Percentiles rank a stretch among this genome's conserved stretches.
Evolutionary conservation across 2,888 invertebrate genomes (phyloP).

Genomic region (Zygaena filipendulae): DNA sequence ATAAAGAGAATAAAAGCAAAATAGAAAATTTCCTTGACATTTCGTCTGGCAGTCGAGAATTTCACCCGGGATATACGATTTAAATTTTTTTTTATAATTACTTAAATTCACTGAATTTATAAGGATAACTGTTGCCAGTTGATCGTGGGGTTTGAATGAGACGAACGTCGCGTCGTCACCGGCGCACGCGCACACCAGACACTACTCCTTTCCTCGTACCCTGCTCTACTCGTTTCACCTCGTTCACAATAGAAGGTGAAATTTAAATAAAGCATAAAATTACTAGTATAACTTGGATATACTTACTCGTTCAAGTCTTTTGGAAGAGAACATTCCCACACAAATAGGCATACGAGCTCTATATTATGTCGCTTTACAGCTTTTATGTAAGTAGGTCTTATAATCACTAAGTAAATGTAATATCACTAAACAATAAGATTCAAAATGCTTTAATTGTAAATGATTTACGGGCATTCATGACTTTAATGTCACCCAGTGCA

Average conservation of each 20-base stretch:
- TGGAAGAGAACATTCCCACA: too few species aligned
- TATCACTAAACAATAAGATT: too few species aligned
- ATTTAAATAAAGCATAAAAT: constrained; percentile 65
- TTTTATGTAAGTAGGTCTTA: too few species aligned
- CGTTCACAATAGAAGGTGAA: constrained; percentile 66
- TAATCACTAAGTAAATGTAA: too few species aligned
- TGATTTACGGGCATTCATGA: too few species aligned
- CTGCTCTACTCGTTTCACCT: constrained; percentile 54
- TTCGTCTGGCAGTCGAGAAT: constrained; percentile 22
- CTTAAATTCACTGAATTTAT: constrained; percentile 28
- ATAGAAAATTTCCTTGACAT: constrained; percentile 53
- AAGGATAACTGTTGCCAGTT: constrained; percentile 22
- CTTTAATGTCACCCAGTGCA: too few species aligned
- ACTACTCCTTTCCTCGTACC: constrained; percentile 60
- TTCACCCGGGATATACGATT: constrained; percentile 25
- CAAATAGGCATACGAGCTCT: too few species aligned
- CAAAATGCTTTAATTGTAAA: too few species aligned
- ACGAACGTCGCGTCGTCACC: constrained; percentile 47
- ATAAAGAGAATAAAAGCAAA: constrained; percentile 33
- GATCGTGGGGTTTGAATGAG: constrained; percentile 27
- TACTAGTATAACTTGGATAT: too few species aligned
- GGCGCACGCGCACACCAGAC: constrained; percentile 40
- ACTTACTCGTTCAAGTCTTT: too few species aligned
- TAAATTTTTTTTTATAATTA: constrained; percentile 19
- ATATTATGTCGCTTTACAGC: too few species aligned